Evolutionary conservation across 2,888 invertebrate genomes (phyloP).

Genomic region (Graphium colonna): DNA sequence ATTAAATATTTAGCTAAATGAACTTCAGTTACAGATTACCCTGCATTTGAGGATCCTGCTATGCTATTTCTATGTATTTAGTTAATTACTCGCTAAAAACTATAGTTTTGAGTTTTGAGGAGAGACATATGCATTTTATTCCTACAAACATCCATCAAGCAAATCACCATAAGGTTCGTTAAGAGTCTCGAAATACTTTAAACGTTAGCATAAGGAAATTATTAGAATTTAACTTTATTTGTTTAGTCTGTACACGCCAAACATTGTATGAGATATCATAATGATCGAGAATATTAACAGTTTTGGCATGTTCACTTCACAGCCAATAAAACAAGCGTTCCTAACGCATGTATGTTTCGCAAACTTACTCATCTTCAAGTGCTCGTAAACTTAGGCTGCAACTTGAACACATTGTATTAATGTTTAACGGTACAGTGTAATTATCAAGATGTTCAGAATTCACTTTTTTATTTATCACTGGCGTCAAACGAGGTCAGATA

Average conservation of each 20-base stretch:
- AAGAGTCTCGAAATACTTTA: no score
- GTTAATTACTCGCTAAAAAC: no score
- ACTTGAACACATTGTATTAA: slow-evolving; percentile 10
- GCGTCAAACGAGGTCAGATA: no score
- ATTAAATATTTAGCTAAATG: no score
- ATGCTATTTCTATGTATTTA: no score
- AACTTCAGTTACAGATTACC: no score
- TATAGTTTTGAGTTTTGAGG: no score
- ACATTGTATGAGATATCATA: neutral
- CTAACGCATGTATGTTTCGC: neutral
- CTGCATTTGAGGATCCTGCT: no score
- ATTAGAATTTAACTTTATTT: neutral
- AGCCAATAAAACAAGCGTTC: slow-evolving; percentile 7
- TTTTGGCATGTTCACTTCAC: neutral
- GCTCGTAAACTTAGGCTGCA: slow-evolving; percentile 9
- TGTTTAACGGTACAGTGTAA: slow-evolving; percentile 5
- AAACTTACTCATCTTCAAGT: slow-evolving; percentile 5
- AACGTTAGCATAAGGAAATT: no score
- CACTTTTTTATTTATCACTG: slow-evolving; percentile 9
- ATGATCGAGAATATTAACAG: neutral
- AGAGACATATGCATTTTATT: no score
- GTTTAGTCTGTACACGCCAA: neutral
- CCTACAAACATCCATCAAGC: no score
- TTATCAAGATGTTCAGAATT: slow-evolving; percentile 15
- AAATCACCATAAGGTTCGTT: no score